These are phyloP conservation scores for Cathartes aura DNA, from an alignment of 2,113 vertebrate species.

Conservation along the genomic window DNA sequence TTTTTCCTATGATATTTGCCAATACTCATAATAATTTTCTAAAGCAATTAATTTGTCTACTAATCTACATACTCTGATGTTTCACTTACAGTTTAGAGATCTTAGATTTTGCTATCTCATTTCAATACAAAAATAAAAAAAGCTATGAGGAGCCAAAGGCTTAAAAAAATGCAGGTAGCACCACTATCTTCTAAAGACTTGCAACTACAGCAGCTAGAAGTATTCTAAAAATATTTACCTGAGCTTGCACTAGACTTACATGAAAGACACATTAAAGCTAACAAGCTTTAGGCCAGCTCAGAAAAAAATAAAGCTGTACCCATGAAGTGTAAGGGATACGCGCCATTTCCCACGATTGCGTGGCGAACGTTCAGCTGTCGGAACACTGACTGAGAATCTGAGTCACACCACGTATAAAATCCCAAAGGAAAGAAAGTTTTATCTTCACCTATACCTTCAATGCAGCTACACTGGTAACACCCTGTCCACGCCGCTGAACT, in stretches of 20 bases:
- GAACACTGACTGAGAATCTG: fast-evolving
- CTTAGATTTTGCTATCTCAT: not conserved
- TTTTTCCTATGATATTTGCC: not conserved
- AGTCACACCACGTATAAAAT: not conserved
- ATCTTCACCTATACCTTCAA: not conserved
- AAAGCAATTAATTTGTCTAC: not conserved
- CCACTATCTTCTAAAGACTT: not conserved
- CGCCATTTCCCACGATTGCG: fast-evolving
- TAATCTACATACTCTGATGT: not conserved
- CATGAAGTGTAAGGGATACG: not conserved
- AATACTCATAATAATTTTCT: not conserved
- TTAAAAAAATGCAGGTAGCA: not conserved
- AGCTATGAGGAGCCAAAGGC: not conserved
- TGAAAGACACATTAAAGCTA: not conserved
- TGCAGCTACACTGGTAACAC: not conserved
- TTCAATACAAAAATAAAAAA: not conserved
- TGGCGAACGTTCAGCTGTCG: fast-evolving
- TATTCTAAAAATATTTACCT: not conserved
- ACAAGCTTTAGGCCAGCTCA: not conserved
- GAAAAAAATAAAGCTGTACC: not conserved
- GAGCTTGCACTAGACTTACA: not conserved
- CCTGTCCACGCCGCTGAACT: fast-evolving
- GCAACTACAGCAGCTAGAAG: not conserved
- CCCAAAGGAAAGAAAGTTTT: not conserved
- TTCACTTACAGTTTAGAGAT: not conserved